Evolutionary conservation across 1,140 invertebrate species (phyloP).

Genomic region (Saccostrea cuccullata): DNA sequence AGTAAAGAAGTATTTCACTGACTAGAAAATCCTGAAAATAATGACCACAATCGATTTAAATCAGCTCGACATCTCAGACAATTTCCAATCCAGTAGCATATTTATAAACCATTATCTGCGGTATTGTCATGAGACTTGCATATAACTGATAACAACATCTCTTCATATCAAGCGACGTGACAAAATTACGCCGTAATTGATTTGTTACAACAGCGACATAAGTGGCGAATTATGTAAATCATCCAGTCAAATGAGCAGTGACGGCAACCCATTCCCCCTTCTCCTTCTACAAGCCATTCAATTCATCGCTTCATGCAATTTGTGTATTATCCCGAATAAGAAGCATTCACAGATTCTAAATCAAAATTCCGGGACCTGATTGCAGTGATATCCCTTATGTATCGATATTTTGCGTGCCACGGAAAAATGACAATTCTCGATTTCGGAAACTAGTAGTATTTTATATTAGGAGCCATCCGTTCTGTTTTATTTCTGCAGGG

Average conservation of each 20-base stretch:
- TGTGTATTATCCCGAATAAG: constrained; percentile 22
- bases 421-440: constrained; percentile 14
- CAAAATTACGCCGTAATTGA: constrained; percentile 28
- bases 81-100: background rate
- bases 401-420: constrained; percentile 15
- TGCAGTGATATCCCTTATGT: constrained; percentile 15
- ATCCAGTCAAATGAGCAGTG: constrained; percentile 21
- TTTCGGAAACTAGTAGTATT: constrained; percentile 27
- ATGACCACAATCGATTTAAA: background rate
- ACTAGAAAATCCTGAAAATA: background rate
- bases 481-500: constrained; percentile 21
- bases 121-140: constrained; percentile 9
- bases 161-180: constrained; percentile 18
- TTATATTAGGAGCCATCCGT: constrained; percentile 15
- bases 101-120: constrained; percentile 11
- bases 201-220: background rate
- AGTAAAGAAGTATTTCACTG: no score
- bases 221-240: constrained; percentile 35
- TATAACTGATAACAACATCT: background rate
- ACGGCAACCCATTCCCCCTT: background rate
- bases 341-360: constrained; percentile 26
- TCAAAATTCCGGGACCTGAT: constrained; percentile 34
- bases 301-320: constrained; percentile 27
- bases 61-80: background rate
- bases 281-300: background rate